Base-by-base conservation (phyloP, 2,888 invertebrate species). In the Phytoseiulus persimilis region DNA sequence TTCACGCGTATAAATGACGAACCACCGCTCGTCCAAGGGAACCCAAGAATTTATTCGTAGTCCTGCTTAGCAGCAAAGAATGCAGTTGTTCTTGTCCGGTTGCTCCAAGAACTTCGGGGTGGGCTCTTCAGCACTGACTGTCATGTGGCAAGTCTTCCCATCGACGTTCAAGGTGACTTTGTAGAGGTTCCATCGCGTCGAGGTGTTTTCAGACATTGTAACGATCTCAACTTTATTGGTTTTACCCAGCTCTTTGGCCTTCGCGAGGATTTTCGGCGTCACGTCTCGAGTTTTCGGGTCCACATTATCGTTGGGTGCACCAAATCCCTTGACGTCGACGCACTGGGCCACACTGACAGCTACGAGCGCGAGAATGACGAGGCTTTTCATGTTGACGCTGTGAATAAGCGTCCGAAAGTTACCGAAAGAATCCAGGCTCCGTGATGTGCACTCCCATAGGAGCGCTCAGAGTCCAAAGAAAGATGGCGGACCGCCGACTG, bases 191-290 rank as follows among this genome's bases (percentile, higher is more conserved):
- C 9, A 33, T 18, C 33, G 32, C 28, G 87, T 87, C 5, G 87
- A 31, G 0, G 32, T 39, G 31, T 87, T 87, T 23, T 39, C 32
- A 31, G 87, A 39, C 9, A 39, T 28, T 0, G 5, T 31, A 14
- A 39, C 45, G 14, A 87, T n/a, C n/a, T 1, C 33, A 45, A 87
- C 87, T 0, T 87, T 87, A 18, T 31, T 23, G n/a, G 87, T 87
- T n/a, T 87, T 87, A 28, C 87, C 87, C n/a, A 87, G 31, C 39
- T 87, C 87, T 23, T 87, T 87, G 14, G 87, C 87, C 33, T 87
- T 87, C 0, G 87, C 87, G 32, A 87, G 0, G 32, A 87, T 87
- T 31, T 87, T 31, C 87, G 32, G 32, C n/a, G 32, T 32, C 39
- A 87, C 33, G 87, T 32, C 3, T 39, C 32, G 5, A 9, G 87